Evolutionary conservation across 2,888 invertebrate genomes (phyloP).

Genomic region (Leptinotarsa rubiginosa): DNA sequence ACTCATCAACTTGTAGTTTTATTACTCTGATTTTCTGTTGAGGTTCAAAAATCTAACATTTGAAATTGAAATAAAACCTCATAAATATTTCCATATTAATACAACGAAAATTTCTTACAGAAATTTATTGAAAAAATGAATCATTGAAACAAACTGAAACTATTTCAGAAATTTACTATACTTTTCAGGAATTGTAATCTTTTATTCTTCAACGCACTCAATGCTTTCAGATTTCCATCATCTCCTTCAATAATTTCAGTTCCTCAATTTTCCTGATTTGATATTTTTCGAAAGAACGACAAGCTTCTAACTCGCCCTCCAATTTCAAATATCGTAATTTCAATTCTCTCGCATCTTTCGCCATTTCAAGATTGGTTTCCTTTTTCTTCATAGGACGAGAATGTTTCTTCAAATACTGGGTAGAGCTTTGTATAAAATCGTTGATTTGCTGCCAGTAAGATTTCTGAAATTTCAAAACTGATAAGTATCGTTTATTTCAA

Average conservation of each 20-base stretch:
- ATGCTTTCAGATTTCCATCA: slow-evolving; percentile 23
- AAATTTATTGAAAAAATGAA: too few relatives aligned
- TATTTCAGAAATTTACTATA: too few relatives aligned
- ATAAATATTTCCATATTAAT: too few relatives aligned
- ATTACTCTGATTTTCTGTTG: too few relatives aligned
- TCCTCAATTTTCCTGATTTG: slow-evolving; percentile 41
- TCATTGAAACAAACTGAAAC: too few relatives aligned
- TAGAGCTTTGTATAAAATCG: slow-evolving; percentile 27
- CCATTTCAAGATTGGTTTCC: slow-evolving; percentile 4
- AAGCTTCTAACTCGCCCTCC: slow-evolving; percentile 44
- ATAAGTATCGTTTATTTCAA: too few relatives aligned
- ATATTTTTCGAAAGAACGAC: slow-evolving; percentile 39
- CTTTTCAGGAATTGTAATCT: too few relatives aligned
- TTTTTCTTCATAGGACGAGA: neutral
- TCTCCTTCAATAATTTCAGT: slow-evolving; percentile 33
- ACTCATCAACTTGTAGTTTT: too few relatives aligned
- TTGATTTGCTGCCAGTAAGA: slow-evolving; percentile 36
- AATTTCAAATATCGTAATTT: slow-evolving; percentile 38
- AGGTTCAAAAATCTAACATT: too few relatives aligned
- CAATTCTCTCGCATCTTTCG: slow-evolving; percentile 23
- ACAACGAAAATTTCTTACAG: too few relatives aligned
- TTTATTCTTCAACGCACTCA: too few relatives aligned
- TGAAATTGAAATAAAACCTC: too few relatives aligned
- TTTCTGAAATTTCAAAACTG: slow-evolving; percentile 26
- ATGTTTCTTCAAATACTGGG: slow-evolving; percentile 23